phyloP scores from a whole-genome alignment of 1,140 invertebrate species.

The Drosophila quadrilineata region DNA sequence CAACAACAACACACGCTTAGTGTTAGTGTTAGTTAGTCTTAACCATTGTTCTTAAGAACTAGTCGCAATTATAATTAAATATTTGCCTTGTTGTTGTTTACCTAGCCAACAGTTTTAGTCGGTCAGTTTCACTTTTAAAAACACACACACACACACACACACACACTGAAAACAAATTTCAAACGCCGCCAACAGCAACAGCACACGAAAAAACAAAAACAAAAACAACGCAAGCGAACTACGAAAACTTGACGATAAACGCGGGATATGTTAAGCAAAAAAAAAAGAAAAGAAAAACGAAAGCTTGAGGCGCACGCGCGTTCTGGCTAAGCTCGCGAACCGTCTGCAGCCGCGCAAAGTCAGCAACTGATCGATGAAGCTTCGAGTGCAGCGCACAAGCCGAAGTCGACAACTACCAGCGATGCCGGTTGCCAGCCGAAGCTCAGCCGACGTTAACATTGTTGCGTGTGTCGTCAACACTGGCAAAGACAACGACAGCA shows the following conservation, averaged over 20 bases:
- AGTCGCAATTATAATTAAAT: constrained; percentile 35
- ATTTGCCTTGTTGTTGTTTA: constrained; percentile 36
- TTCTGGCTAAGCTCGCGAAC: constrained; percentile 42
- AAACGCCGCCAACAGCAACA: constrained; percentile 4
- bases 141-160: constrained; percentile 4
- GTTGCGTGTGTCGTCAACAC: too few relatives aligned
- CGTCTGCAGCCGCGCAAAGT: constrained; percentile 66
- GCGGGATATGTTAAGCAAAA: too few relatives aligned
- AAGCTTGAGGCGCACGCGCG: constrained; percentile 31
- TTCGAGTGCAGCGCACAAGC: constrained; percentile 5
- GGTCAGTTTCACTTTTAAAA: constrained; percentile 61
- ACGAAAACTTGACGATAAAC: neutral
- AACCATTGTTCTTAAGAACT: constrained; percentile 13
- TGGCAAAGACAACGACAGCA: too few relatives aligned
- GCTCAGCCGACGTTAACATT: neutral
- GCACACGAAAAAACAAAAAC: neutral
- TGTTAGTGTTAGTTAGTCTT: too few relatives aligned
- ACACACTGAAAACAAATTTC: constrained; percentile 14
- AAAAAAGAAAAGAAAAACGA: neutral
- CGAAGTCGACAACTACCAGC: neutral
- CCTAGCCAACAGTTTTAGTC: constrained; percentile 6
- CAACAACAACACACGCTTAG: neutral
- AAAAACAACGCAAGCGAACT: constrained; percentile 1
- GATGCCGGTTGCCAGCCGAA: neutral
- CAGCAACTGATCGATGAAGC: constrained; percentile 69